Base-by-base conservation (phyloP, 2,113 vertebrate genomes). In the Bostrychus sinensis region DNA sequence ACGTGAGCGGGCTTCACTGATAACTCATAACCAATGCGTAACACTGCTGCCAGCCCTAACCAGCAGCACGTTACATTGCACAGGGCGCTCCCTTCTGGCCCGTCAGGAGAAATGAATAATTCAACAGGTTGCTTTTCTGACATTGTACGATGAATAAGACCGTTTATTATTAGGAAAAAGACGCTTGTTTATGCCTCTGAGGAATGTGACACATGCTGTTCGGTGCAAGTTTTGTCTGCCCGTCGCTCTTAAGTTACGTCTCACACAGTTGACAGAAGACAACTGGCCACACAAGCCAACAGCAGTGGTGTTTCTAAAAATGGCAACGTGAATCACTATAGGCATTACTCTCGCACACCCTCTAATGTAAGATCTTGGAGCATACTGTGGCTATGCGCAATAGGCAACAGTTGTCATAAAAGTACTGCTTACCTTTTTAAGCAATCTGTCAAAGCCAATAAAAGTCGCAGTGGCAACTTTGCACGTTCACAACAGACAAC, bases 251-350 rank as follows among this genome's bases (percentile, higher is more conserved):
- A 55, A 32, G 16, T 53, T 39, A 54, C 66, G 17, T 48, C 59
- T 48, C 66, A 59, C 59, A 36, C 70, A 63, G 72, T 20, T 81
- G 70, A 82, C 82, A 64, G 77, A 12, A 74, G 84, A 77, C 86
- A 82, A 78, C 76, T 80, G 80, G 67, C 55, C 64, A 60, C 66
- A 56, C 41, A 59, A 66, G 64, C 56, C 75, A 74, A 66, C 72
- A 68, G n/a, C 72, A 48, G 64, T 55, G 72, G 71, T 13, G 75
- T 56, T 82, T 87, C 89, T 88, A 82, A 86, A 86, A 88, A 88
- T 87, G 84, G 75, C 66, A 75, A 81, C 70, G 67, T 59, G 82
- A 77, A 74, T 70, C 68, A 66, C 38, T 69, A 14, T 30, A 75
- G 66, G 70, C 68, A 77, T 79, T 4, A 60, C 65, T 57, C 70